Base-by-base conservation (phyloP, 2,888 invertebrate genomes). In the Monoplex corrugatus region DNA sequence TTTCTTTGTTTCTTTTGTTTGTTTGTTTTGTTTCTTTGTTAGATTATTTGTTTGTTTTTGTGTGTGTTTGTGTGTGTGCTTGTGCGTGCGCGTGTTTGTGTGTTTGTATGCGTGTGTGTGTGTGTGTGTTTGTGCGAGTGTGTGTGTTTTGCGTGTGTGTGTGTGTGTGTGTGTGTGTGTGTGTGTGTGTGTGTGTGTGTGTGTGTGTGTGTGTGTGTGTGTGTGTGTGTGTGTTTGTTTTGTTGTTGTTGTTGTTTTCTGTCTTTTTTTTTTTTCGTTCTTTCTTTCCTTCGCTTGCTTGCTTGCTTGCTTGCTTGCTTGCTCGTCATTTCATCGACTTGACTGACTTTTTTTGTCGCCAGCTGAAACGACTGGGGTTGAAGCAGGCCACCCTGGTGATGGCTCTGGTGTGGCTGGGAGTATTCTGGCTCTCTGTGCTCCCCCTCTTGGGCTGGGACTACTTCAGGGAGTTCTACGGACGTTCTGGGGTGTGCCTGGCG, bases 401-500 rank as follows among this genome's bases (percentile, higher is more conserved):
- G 95, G 82, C 91, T 10, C 86, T 91, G 68, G 90, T 95, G n/a
- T 95, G 95, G 95, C 43, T 93, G 5, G 82, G 93, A 2, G 95
- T 95, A 16, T 91, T 94, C 35, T 40, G 93, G 40, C 90, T 95
- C 43, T 93, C 95, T 1, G 92, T 92, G 2, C 86, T 94, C 28
- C 95, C 95, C 2, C 90, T 95, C 3, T 72, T 93, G 45, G 93
- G 93, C 10, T 90, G 94, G 19, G 91, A 93, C 86, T 97, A 96
- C 92, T 97, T 97, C 93, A 91, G 87, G 80, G 96, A 96, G 91
- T 97, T 96, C 93, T 97, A 97, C 92, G 96, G 96, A 0, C 94
- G 97, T 50, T 97, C 97, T 0, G 96, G 96, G 0, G 97, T 97
- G 10, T 97, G 97, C 91, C 94, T 97, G 75, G 96, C 97, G 1